Evolutionary conservation across 2,797 vertebrate species (phyloP).

Genomic region (Labeo calbasu): DNA sequence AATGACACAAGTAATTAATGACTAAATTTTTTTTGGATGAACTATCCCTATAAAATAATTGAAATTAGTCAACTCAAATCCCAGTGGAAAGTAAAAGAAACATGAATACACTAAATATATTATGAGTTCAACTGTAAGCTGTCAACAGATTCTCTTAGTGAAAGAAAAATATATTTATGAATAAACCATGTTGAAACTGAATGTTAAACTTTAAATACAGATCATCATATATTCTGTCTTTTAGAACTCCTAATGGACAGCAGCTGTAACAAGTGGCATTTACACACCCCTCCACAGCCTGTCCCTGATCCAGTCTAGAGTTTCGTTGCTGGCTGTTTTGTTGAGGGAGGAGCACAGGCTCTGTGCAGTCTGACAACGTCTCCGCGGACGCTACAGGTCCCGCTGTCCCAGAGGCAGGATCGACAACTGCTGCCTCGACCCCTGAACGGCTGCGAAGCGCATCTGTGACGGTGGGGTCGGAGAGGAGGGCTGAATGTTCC

Average conservation of each 20-base stretch:
- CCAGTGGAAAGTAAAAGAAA: background rate
- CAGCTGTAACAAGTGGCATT: background rate
- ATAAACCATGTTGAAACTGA: background rate
- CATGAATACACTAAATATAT: background rate
- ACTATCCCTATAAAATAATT: background rate
- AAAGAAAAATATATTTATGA: background rate
- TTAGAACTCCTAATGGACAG: background rate
- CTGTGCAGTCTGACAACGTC: conserved; percentile 70
- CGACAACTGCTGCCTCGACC: conserved; percentile 63
- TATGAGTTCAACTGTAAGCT: background rate
- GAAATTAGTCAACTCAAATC: background rate
- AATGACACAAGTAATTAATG: no score
- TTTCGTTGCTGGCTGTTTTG: conserved; percentile 72
- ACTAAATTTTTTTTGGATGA: no score
- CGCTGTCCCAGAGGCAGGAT: conserved; percentile 65
- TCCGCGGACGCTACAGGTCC: conserved; percentile 29
- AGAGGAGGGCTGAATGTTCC: conserved; percentile 80
- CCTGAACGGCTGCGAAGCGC: conserved; percentile 30
- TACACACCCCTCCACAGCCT: conserved; percentile 86
- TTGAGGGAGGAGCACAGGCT: conserved; percentile 70
- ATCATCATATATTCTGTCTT: background rate
- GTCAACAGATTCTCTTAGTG: background rate
- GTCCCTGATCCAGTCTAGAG: conserved; percentile 78
- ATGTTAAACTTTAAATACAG: background rate
- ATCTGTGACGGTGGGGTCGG: conserved; percentile 69